Conservation (phyloP, 2,888 invertebrate genomes). For the Lochmaea capreae region DNA sequence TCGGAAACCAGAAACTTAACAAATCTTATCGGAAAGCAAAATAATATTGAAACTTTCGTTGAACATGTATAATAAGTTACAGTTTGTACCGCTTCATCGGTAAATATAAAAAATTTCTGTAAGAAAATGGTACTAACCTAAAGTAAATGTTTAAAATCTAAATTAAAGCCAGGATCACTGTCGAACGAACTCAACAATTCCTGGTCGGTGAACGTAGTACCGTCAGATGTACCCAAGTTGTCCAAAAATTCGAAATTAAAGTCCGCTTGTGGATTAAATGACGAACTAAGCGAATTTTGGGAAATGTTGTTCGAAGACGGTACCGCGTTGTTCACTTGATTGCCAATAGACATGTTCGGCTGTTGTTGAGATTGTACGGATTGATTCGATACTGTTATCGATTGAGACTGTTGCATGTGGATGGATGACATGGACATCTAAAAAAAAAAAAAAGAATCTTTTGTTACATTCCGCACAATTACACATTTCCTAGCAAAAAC, state of each 20-base stretch:
- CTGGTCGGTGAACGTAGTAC: conserved; percentile 82
- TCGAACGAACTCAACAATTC: conserved; percentile 87
- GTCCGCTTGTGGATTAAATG: conserved; percentile 71
- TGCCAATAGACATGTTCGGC: conserved; percentile 37
- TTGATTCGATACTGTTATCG: conserved; percentile 69
- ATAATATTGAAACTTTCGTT: too few relatives aligned
- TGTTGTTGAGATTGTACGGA: conserved; percentile 50
- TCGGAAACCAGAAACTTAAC: too few relatives aligned
- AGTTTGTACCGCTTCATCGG: neutral
- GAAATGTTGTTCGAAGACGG: conserved; percentile 40
- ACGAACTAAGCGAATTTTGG: conserved; percentile 62
- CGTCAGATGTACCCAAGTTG: conserved; percentile 81
- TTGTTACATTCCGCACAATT: neutral
- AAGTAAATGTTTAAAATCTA: conserved; percentile 59
- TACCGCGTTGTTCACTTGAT: conserved; percentile 38
- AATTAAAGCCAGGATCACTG: conserved; percentile 76
- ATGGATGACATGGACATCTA: conserved; percentile 73
- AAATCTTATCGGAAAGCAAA: too few relatives aligned
- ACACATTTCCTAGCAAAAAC: conserved; percentile 29
- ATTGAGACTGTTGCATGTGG: conserved; percentile 78
- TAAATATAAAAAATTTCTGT: conserved; percentile 6
- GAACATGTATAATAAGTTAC: neutral
- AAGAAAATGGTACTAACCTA: conserved; percentile 26
- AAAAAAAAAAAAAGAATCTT: conserved; percentile 41
- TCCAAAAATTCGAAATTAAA: conserved; percentile 89